Conservation (phyloP, 2,888 invertebrate genomes). For the Drosophila putrida region DNA sequence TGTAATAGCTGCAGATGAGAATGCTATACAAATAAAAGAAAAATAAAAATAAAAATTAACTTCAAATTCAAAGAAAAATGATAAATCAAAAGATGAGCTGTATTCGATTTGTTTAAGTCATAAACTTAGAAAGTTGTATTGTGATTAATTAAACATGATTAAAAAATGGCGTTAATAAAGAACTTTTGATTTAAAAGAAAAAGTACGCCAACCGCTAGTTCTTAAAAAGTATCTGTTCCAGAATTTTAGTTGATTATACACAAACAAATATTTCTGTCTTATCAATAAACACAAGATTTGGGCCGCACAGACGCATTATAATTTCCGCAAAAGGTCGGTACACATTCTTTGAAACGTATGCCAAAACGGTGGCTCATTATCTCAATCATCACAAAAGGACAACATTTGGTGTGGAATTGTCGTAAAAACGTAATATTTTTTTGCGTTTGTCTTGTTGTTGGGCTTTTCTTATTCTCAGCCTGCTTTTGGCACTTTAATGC, state of each 20-base stretch:
- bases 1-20: not conserved
- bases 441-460: constrained; percentile 35
- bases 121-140: too few relatives aligned
- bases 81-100: not conserved
- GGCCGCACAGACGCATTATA: constrained; percentile 58
- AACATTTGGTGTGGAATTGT: constrained; percentile 71
- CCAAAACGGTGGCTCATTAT: constrained; percentile 70
- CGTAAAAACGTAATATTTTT: constrained; percentile 65
- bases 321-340: constrained; percentile 72
- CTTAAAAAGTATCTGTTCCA: not conserved
- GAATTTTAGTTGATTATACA: constrained; percentile 33
- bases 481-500: constrained; percentile 57
- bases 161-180: not conserved
- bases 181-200: not conserved
- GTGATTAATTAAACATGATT: too few relatives aligned
- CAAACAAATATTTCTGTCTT: constrained; percentile 27
- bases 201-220: not conserved
- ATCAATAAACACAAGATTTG: constrained; percentile 33
- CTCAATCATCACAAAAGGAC: constrained; percentile 75
- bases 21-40: not conserved
- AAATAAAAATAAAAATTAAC: not conserved
- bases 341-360: constrained; percentile 42
- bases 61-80: not conserved
- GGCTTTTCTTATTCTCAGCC: constrained; percentile 33
- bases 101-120: not conserved